phyloP scores from a whole-genome alignment of 2,113 vertebrate genomes.

The Gambusia holbrooki region DNA sequence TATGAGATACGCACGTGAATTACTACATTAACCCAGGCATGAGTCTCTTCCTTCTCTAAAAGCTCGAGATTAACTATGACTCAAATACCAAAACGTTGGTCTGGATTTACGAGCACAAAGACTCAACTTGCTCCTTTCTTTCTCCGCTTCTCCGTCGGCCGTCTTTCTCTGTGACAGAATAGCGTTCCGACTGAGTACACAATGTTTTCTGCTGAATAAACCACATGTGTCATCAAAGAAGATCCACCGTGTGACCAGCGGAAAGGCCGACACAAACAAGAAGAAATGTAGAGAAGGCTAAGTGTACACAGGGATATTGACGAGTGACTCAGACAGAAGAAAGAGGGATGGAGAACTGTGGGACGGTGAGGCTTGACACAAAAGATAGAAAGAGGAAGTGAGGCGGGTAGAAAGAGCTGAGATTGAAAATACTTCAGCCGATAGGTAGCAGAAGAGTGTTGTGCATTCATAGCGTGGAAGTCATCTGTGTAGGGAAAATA shows the following conservation, averaged over 20 bases:
- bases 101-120: conserved; percentile 61
- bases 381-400: conserved; percentile 22
- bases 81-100: conserved; percentile 50
- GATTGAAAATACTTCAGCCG: conserved; percentile 19
- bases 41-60: conserved; percentile 51
- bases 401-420: conserved; percentile 30
- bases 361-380: conserved; percentile 23
- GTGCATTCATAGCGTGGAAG: background rate
- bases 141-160: conserved; percentile 15
- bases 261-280: conserved; percentile 50
- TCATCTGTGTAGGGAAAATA: background rate
- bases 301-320: conserved; percentile 78
- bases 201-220: conserved; percentile 59
- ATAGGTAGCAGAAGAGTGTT: background rate
- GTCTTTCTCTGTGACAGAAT: conserved; percentile 19
- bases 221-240: conserved; percentile 66
- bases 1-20: conserved; percentile 20
- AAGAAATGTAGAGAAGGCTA: conserved; percentile 67
- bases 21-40: conserved; percentile 49
- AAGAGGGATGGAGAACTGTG: conserved; percentile 59
- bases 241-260: conserved; percentile 57
- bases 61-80: conserved; percentile 67
- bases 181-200: conserved; percentile 37
- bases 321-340: conserved; percentile 71
- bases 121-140: conserved; percentile 28